Conservation (phyloP, 37 sponge, comb jelly and placozoan species). For the Spongilla lacustris region DNA sequence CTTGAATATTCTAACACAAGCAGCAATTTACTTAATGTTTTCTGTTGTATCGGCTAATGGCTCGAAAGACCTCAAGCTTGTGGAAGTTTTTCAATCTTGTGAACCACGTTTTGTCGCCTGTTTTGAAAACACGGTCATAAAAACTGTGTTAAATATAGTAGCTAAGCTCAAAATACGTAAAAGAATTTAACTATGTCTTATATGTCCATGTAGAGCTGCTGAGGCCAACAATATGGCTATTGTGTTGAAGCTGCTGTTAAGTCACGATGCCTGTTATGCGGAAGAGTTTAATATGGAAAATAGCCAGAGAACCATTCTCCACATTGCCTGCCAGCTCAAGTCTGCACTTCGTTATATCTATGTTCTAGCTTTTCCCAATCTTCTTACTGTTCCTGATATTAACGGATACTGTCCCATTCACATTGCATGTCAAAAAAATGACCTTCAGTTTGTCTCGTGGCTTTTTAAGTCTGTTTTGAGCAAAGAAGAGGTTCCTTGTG, state of each 20-base stretch:
- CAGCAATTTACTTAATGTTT: too few relatives aligned
- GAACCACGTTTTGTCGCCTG: too few relatives aligned
- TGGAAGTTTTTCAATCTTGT: too few relatives aligned
- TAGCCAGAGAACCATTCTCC: slow-evolving; percentile 40
- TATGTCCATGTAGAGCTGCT: slow-evolving; percentile 44
- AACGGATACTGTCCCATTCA: slow-evolving; percentile 48
- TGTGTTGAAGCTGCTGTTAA: slow-evolving; percentile 28
- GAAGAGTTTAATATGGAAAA: slow-evolving; percentile 21
- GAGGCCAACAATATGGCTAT: slow-evolving; percentile 44
- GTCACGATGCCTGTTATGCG: slow-evolving; percentile 15
- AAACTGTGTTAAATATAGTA: too few relatives aligned
- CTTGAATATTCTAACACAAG: too few relatives aligned
- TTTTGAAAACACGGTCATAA: too few relatives aligned
- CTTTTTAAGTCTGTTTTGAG: slow-evolving; percentile 44
- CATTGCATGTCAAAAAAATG: slow-evolving; percentile 58
- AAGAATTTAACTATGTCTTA: too few relatives aligned
- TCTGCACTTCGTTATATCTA: slow-evolving; percentile 52
- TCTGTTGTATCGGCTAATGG: too few relatives aligned
- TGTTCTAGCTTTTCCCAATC: slow-evolving; percentile 34
- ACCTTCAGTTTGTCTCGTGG: slow-evolving; percentile 65
- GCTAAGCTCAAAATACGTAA: too few relatives aligned
- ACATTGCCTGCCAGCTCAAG: slow-evolving; percentile 57
- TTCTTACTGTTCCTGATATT: slow-evolving; percentile 36
- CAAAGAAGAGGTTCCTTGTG: neutral
- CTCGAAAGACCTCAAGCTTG: too few relatives aligned